These are phyloP conservation scores for Cancer borealis DNA, from an alignment of 2,888 invertebrate species.

Conservation along the genomic window DNA sequence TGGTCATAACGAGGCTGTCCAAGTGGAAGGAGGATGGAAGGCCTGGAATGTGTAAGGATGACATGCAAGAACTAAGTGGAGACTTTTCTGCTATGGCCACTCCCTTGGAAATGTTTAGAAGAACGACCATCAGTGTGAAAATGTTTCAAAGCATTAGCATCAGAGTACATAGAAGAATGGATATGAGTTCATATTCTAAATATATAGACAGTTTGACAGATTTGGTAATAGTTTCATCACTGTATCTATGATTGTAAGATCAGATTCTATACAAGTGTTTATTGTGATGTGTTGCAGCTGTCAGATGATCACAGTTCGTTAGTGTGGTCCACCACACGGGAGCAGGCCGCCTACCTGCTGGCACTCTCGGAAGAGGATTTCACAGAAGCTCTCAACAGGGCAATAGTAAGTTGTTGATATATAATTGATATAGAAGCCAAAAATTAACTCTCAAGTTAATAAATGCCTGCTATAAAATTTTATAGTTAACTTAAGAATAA, in stretches of 20 bases:
- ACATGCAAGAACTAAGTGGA: too few relatives aligned
- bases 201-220: not conserved
- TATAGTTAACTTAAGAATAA: not conserved
- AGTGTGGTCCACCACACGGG: constrained; percentile 93
- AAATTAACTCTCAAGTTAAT: not conserved
- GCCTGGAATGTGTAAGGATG: not conserved
- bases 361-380: constrained; percentile 88
- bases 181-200: not conserved
- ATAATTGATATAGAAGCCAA: not conserved
- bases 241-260: not conserved
- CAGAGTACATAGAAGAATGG: not conserved
- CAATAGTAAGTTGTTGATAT: constrained; percentile 85
- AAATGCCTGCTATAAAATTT: not conserved
- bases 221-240: not conserved
- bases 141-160: too few relatives aligned
- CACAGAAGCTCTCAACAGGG: constrained; percentile 92
- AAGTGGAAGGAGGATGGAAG: not conserved
- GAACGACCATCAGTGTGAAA: too few relatives aligned
- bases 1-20: too few relatives aligned
- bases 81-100: too few relatives aligned
- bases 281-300: constrained; percentile 81
- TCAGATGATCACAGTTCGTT: constrained; percentile 89
- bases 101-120: too few relatives aligned
- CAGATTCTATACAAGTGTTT: too few relatives aligned
- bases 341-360: constrained; percentile 88